Evolutionary conservation across 2,888 invertebrate genomes (phyloP), one percentile per base, ranked within the genome.

Genomic region (Catocala nupta): DNA sequence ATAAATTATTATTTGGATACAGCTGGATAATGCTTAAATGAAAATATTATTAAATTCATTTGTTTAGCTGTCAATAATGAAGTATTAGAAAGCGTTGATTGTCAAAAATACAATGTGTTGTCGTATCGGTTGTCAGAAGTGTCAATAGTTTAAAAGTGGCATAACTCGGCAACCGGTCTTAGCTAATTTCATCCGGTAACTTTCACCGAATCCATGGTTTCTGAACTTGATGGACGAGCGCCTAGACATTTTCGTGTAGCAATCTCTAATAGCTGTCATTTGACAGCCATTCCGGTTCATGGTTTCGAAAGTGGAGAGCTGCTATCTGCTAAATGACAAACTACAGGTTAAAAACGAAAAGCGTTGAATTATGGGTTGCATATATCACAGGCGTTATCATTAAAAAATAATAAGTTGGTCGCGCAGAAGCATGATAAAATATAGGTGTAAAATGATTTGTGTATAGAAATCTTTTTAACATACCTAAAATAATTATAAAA

Each of bases 221-320:
- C 53, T 57, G 55, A 73, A 68, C 73, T 66, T 60, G 71, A 73
- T 59, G 68, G 68, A 60, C 63, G 55, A 51, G 63, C 63, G 56
- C 61, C 49, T 68, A 63, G 65, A 66, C 44, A 64, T 70, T 77
- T 80, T 71, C 65, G 70, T 70, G 72, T 63, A 63, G 55, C 55
- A 68, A 56, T 52, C 25, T 70, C 62, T 78, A 75, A 76, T 70
- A 71, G 73, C 74, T 78, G 81, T 83, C 83, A 82, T 81, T 81
- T 70, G 73, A 72, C 63, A 45, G 65, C 76, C 78, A 88, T 84
- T 82, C 89, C 85, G 86, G 88, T 87, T 85, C 79, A 77, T 75
- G 80, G 74, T 89, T 90, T 89, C 82, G 90, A 90, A 91, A 91
- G 89, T 84, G 66, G 81, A 77, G 70, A 83, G 77, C 68, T 62